Base-by-base conservation (phyloP, 1,140 invertebrate genomes). In the Drosophila rufa region DNA sequence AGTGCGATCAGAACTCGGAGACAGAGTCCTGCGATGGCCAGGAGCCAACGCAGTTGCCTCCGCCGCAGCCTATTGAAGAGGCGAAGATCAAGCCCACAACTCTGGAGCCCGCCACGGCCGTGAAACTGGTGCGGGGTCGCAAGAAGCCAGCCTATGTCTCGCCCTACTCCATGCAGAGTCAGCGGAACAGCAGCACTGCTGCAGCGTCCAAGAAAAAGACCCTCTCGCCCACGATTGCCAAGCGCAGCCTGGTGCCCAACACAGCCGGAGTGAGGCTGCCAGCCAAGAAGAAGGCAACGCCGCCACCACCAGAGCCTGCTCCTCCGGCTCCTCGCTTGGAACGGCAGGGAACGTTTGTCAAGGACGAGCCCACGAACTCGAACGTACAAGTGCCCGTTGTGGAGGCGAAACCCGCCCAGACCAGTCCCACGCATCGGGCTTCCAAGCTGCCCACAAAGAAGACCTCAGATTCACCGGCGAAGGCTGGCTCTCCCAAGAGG, bases 321-420 rank as follows among this genome's bases (percentile, higher is more conserved):
- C 36, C 61, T 12, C 48, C 78, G 93, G 93, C 56, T 93, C 58
- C 56, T 93, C 58, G 95, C 2, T 85, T 96, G 9, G 96, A 96
- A 57, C 94, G 97, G 43, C 97, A 98, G 92, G 97, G 96, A 25
- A 98, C 97, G 0, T 98, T 98, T 90, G 97, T 96, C 0, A 98
- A 98, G 93, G 97, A 98, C 74, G 96, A 97, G 76, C 93, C 94
- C 7, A 91, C 94, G 3, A 93, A 93, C 75, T 76, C 92, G 22
- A 80, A 93, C 19, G 77, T 53, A 15, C 93, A 93, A 3, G 92
- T 93, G 19, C 93, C 94, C 3, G 91, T 94, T 19, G 94, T 93
- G 27, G 94, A 93, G 75, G 84, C 93, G 17, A 64, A 67, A 17
- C 75, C 82, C 8, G 93, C 93, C 2, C 93, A 93, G 0, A 92